Evolutionary conservation across 23 tunicate genomes (phyloP), one percentile per base, ranked within the genome.

Genomic region (Oikopleura albicans): DNA sequence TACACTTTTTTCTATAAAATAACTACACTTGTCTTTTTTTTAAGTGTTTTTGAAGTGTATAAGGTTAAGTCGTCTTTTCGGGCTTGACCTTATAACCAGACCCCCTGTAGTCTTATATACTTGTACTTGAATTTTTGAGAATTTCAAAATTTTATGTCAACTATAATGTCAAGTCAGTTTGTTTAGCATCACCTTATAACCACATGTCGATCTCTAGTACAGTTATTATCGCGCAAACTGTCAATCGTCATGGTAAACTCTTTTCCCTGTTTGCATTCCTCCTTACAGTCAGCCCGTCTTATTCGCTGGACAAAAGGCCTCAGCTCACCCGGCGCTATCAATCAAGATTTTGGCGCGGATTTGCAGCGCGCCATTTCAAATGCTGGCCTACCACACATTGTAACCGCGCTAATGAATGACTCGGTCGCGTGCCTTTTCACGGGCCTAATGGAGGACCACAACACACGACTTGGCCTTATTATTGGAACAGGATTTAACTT

Each of bases 401-500:
- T 71, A 22, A 37, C 35, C 36, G 33, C 79, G 4, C 4, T 71
- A 12, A 29, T 71, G 33, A 71, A 71, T 37, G 79, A 71, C 37
- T 2, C 79, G 37, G 79, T 71, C 2, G 79, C 79, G 37, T 71
- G 79, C 37, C 37, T 71, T 2, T 71, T 71, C 31, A 71, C 79
- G 28, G 79, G 79, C 2, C 4, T 71, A 12, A 16, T 4, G 4
- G 79, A 71, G 31, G 79, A 71, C 28, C 4, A 22, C 79, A 71
- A 27, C 79, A 71, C 79, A 12, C 28, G 31, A 71, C 79, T 71
- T 16, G 79, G 79, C 31, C 36, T 71, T 16, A 71, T 71, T 31
- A 71, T 71, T 71, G 79, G 79, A 71, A 71, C 79, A 22, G 79
- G 79, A 16, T 71, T 71, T 29, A 71, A 71, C 37, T 31, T 71